Evolutionary conservation across 2,888 invertebrate species (phyloP).

Genomic region (Molorchus minor): DNA sequence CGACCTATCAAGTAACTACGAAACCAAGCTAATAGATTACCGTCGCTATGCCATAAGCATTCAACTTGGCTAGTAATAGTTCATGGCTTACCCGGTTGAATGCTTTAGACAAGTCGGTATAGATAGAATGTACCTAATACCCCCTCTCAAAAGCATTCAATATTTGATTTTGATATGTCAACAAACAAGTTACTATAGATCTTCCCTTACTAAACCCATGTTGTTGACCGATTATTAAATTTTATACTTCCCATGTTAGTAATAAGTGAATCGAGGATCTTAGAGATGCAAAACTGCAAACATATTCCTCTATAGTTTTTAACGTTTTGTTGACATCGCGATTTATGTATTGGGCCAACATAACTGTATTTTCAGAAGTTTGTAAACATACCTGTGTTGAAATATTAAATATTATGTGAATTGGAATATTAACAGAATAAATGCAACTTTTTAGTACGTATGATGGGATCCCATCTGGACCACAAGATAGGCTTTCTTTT

Average conservation of each 20-base stretch:
- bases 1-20: background rate
- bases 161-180: background rate
- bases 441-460: background rate
- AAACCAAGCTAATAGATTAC: background rate
- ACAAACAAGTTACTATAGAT: background rate
- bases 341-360: conserved; percentile 8
- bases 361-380: conserved; percentile 15
- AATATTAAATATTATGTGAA: background rate
- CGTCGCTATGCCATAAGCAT: background rate
- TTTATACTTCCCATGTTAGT: too few relatives aligned
- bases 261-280: conserved; percentile 7
- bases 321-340: background rate
- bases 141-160: background rate
- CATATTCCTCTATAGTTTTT: conserved; percentile 15
- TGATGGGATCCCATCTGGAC: background rate
- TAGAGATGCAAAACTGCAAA: conserved; percentile 11
- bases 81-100: background rate
- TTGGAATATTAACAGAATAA: conserved; percentile 11
- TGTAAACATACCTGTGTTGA: too few relatives aligned
- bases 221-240: background rate
- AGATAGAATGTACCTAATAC: background rate
- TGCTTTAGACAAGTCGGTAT: background rate
- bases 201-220: background rate
- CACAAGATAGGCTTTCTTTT: background rate
- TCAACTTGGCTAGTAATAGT: background rate